phyloP scores from a whole-genome alignment of 2,797 vertebrate species.

The Oreortyx pictus region DNA sequence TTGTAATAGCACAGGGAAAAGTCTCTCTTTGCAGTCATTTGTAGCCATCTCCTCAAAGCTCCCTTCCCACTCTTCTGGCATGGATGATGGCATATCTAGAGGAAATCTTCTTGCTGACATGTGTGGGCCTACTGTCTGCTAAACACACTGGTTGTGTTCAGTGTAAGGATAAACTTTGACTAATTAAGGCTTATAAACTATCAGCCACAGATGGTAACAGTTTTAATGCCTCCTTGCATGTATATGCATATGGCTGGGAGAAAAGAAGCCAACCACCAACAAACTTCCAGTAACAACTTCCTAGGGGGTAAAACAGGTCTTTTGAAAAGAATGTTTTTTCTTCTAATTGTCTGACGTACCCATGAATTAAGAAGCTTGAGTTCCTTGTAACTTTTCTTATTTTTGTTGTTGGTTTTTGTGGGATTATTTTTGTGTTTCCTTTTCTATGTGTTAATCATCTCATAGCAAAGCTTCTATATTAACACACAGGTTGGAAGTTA shows the following conservation, averaged over 20 bases:
- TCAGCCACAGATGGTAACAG: slow-evolving; percentile 65
- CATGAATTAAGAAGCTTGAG: not conserved
- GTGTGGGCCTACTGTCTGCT: slow-evolving; percentile 71
- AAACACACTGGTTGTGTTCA: slow-evolving; percentile 64
- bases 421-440: not conserved
- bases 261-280: slow-evolving; percentile 37
- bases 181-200: slow-evolving; percentile 73
- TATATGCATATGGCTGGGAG: slow-evolving; percentile 42
- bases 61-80: slow-evolving; percentile 30
- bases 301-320: not conserved
- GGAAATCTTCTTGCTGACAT: slow-evolving; percentile 55
- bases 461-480: not conserved
- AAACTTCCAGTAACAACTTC: not conserved
- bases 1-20: not conserved
- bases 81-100: slow-evolving; percentile 24
- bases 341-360: not conserved
- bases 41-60: not conserved
- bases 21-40: not conserved
- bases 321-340: not conserved
- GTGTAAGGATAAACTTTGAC: slow-evolving; percentile 73
- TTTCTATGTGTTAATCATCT: not conserved
- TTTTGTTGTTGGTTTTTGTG: too few species aligned
- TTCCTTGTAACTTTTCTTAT: not conserved
- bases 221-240: slow-evolving; percentile 45
- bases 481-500: not conserved